Evolutionary conservation across 2,113 vertebrate genomes (phyloP).

Genomic region (Turnix velox): DNA sequence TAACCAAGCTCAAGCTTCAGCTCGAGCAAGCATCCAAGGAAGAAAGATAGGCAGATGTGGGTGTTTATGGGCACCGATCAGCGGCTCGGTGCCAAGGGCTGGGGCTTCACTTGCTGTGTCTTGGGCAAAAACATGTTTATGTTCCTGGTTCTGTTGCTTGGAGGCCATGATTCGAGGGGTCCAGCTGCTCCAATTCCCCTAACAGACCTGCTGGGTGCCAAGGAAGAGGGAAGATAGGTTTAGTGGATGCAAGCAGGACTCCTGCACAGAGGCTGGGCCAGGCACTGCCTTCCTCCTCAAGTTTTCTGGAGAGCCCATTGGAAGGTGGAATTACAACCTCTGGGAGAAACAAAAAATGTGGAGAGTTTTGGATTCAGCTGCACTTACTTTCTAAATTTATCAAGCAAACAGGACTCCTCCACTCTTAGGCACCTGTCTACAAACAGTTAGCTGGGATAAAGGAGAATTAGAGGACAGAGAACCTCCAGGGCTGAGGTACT

Average conservation of each 20-base stretch:
- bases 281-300: neutral
- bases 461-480: neutral
- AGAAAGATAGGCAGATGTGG: no score
- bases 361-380: neutral
- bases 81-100: no score
- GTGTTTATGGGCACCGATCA: no score
- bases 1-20: no score
- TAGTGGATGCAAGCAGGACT: accelerated
- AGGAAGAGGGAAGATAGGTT: neutral
- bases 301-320: accelerated
- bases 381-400: neutral
- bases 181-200: neutral
- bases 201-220: no score
- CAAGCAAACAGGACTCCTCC: neutral
- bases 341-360: neutral
- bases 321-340: neutral
- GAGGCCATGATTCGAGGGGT: neutral
- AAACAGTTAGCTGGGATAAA: neutral
- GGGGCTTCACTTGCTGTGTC: no score
- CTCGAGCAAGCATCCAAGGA: no score
- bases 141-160: neutral
- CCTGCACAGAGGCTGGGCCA: neutral
- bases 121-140: accelerated
- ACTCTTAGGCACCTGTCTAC: neutral
- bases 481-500: neutral